Evolutionary conservation across 2,113 vertebrate genomes (phyloP).

Genomic region (Nyctibius bracteatus): DNA sequence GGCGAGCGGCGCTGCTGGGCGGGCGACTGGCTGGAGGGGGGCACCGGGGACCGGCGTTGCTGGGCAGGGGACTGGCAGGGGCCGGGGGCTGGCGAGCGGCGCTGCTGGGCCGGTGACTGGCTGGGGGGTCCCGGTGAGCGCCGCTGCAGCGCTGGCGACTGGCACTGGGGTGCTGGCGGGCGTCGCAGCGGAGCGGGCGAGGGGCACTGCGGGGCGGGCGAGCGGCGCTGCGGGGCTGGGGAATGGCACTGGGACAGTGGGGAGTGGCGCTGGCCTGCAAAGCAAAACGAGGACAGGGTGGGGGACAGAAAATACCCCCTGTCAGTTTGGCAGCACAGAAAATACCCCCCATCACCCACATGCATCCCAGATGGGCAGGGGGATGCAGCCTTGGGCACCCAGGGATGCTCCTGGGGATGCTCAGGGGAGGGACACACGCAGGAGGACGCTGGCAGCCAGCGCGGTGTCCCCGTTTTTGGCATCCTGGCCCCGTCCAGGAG

Average conservation of each 20-base stretch:
- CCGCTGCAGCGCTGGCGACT: constrained; percentile 81
- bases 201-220: constrained; percentile 72
- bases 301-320: neutral
- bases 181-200: constrained; percentile 77
- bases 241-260: constrained; percentile 70
- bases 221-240: constrained; percentile 65
- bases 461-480: rapidly evolving
- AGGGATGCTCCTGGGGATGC: neutral
- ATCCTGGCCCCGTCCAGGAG: rapidly evolving
- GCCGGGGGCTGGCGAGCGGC: constrained; percentile 81
- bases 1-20: constrained; percentile 87
- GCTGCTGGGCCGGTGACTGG: constrained; percentile 83
- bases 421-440: rapidly evolving
- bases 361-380: rapidly evolving
- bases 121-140: constrained; percentile 79
- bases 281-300: neutral
- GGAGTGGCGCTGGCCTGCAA: constrained; percentile 83
- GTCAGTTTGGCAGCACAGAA: neutral
- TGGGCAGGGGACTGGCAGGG: constrained; percentile 65
- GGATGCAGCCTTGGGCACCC: rapidly evolving
- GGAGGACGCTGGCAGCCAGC: rapidly evolving
- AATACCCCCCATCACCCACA: rapidly evolving
- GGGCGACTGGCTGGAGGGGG: constrained; percentile 75
- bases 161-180: constrained; percentile 77
- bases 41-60: constrained; percentile 64